Conservation (phyloP, 2,797 vertebrate genomes). For the Strix occidentalis region DNA sequence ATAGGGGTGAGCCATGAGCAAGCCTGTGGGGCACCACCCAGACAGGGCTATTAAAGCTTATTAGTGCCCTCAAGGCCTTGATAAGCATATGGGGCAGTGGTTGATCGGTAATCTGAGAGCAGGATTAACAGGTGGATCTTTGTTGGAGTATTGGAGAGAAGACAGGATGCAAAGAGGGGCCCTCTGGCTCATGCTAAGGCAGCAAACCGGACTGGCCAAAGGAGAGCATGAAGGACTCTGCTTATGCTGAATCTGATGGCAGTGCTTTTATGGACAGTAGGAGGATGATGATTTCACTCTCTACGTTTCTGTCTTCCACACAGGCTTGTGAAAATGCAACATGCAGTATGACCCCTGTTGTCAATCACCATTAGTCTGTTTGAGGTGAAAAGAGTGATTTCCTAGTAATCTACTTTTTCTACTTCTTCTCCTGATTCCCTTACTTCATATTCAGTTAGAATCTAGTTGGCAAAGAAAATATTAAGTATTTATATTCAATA, state of each 20-base stretch:
- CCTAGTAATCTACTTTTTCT: neutral
- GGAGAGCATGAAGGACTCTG: neutral
- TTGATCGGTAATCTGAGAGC: neutral
- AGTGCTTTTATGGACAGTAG: neutral
- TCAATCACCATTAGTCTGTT: neutral
- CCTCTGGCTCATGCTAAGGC: neutral
- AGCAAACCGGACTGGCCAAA: neutral
- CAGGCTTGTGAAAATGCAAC: neutral
- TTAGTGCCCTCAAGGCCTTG: neutral
- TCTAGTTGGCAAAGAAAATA: neutral
- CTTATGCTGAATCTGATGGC: neutral
- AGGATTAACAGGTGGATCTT: neutral
- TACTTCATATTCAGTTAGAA: neutral
- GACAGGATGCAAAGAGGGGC: neutral
- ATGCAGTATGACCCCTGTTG: neutral
- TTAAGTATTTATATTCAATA: neutral
- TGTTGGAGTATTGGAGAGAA: neutral
- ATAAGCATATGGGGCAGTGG: neutral
- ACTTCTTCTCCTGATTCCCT: neutral
- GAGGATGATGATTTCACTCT: neutral
- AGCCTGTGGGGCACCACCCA: no score
- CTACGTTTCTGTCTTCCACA: neutral
- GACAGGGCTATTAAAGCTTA: fast-evolving
- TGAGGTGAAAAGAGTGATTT: neutral
- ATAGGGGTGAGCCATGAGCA: fast-evolving